Evolutionary conservation across 2,797 vertebrate species (phyloP), one percentile per base, ranked within the genome.

Genomic region (Urophycis tenuis): DNA sequence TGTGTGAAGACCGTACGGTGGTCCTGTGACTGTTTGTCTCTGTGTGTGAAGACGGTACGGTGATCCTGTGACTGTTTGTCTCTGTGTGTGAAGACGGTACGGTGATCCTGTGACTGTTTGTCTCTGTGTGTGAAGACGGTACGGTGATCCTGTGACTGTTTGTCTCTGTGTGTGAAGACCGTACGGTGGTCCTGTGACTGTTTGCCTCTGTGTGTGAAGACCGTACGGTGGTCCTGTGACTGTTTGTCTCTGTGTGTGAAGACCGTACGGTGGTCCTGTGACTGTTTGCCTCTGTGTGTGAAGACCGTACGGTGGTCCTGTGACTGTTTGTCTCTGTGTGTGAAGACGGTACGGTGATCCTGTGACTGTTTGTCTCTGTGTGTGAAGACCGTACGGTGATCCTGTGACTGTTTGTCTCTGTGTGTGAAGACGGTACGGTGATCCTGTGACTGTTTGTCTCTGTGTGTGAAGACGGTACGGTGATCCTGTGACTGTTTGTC

Each of bases 211-310:
- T 45, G 67, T 73, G 14, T 77, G 60, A 86, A 96, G 95, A 92
- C 75, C 92, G 85, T 1, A 95, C 94, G 0, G 77, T 78, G 82
- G 93, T 96, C 2, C 77, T 79, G 25, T n/a, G n/a, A n/a, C n/a
- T n/a, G n/a, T n/a, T n/a, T n/a, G n/a, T n/a, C n/a, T 72, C 41
- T 41, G 0, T 45, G 67, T 73, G 14, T 77, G 60, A 86, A 96
- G 95, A 92, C 75, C 92, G 85, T 1, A 95, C 94, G 0, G 77
- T 78, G 82, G 93, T 96, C 2, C 77, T 79, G 25, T n/a, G n/a
- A n/a, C n/a, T n/a, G n/a, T n/a, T n/a, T n/a, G n/a, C n/a, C n/a
- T 72, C 41, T 41, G 0, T 45, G 67, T 73, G 14, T 77, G 60
- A 86, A 96, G 95, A 92, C 75, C 92, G 85, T 1, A 95, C 94